Conservation (phyloP, 2,888 invertebrate genomes). For the Drosophila picticornis region DNA sequence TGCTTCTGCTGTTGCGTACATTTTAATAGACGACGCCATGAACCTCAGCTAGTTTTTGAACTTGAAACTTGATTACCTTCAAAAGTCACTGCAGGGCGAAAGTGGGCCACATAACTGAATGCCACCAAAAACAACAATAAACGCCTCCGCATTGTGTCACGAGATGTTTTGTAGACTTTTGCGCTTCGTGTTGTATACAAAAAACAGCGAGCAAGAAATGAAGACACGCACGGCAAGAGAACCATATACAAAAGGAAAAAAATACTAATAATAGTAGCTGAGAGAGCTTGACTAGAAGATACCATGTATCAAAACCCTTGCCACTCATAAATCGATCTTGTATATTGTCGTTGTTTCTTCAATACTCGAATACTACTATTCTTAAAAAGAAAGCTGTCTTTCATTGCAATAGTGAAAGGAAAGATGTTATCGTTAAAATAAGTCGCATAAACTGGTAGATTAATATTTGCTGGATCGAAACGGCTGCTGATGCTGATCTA, state of each 20-base stretch:
- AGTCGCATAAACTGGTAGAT: background rate
- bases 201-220: slow-evolving; percentile 37
- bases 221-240: slow-evolving; percentile 69
- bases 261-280: background rate
- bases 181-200: slow-evolving; percentile 37
- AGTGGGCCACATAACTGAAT: slow-evolving; percentile 39
- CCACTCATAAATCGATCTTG: background rate
- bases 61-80: slow-evolving; percentile 81
- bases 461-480: background rate
- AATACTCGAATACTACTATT: background rate
- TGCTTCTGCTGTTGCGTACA: slow-evolving; percentile 27
- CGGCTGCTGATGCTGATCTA: background rate
- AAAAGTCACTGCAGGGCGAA: slow-evolving; percentile 68
- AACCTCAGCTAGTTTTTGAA: slow-evolving; percentile 75
- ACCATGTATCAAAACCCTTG: background rate
- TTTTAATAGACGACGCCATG: slow-evolving; percentile 60
- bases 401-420: background rate
- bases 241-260: slow-evolving; percentile 24
- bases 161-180: slow-evolving; percentile 64
- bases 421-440: background rate
- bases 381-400: background rate
- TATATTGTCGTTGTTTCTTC: background rate
- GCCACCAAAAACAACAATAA: slow-evolving; percentile 24
- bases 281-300: background rate
- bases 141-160: slow-evolving; percentile 71